Conservation (phyloP, 2,113 vertebrate genomes). For the Toxotes jaculatrix region DNA sequence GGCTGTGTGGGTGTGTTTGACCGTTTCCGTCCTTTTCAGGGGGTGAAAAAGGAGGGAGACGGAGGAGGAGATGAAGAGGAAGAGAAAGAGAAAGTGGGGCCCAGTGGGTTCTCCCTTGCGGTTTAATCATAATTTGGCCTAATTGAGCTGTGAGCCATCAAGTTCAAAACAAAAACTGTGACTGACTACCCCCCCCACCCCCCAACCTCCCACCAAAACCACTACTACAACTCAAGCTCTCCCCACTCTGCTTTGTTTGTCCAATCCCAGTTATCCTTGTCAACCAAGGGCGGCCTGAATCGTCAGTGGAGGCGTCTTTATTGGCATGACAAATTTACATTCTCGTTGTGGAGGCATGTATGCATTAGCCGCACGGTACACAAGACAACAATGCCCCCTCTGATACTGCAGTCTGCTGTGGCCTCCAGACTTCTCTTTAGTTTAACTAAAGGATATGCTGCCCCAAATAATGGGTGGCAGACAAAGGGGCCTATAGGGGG, state of each 20-base stretch:
- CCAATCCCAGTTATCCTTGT: background rate
- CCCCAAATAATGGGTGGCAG: constrained; percentile 50
- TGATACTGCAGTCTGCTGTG: background rate
- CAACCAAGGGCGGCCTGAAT: background rate
- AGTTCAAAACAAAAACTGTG: constrained; percentile 29
- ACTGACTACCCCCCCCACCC: background rate
- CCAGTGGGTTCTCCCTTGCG: background rate
- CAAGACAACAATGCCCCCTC: constrained; percentile 39
- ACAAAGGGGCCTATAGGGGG: constrained; percentile 49
- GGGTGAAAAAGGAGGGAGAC: background rate
- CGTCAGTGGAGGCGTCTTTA: background rate
- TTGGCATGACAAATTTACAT: constrained; percentile 46
- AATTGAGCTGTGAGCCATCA: constrained; percentile 61
- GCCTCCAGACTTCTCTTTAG: constrained; percentile 5
- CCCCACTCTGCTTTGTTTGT: background rate
- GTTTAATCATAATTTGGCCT: constrained; percentile 62
- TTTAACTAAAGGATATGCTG: constrained; percentile 55
- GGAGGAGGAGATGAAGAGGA: background rate
- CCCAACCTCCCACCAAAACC: background rate
- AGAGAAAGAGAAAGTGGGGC: constrained; percentile 23
- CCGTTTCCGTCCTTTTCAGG: constrained; percentile 27
- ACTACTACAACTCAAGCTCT: background rate
- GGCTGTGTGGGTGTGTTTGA: constrained; percentile 21
- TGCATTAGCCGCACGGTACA: constrained; percentile 2
- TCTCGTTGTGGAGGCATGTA: constrained; percentile 23